Evolutionary conservation across 2,888 invertebrate genomes (phyloP).

Genomic region (Melanostoma mellinum): DNA sequence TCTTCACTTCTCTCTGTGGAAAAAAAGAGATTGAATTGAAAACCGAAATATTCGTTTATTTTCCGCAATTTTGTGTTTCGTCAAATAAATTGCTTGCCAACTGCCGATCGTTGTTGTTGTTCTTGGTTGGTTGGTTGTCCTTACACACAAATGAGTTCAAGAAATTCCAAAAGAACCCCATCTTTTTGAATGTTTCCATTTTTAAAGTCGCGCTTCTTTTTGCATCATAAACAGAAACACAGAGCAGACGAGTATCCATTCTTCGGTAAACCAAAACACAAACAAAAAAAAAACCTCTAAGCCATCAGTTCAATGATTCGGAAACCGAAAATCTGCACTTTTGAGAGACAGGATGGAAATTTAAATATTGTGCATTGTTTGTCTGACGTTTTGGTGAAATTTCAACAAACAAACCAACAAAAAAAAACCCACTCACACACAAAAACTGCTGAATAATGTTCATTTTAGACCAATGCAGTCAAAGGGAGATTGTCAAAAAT

Average conservation of each 20-base stretch:
- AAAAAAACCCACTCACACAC: slow-evolving; percentile 56
- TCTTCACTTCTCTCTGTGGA: slow-evolving; percentile 37
- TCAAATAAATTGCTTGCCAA: slow-evolving; percentile 68
- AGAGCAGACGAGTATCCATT: slow-evolving; percentile 21
- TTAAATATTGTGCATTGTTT: slow-evolving; percentile 73
- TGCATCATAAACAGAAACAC: slow-evolving; percentile 39
- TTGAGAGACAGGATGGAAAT: slow-evolving; percentile 78
- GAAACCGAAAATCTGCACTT: slow-evolving; percentile 80
- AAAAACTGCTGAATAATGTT: slow-evolving; percentile 61
- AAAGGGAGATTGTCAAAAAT: slow-evolving; percentile 60
- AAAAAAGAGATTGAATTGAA: slow-evolving; percentile 39
- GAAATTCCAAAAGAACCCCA: slow-evolving; percentile 37
- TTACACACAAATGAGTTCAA: slow-evolving; percentile 50
- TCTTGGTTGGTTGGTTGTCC: background rate
- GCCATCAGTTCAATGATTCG: slow-evolving; percentile 78
- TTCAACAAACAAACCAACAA: slow-evolving; percentile 46
- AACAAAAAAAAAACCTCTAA: background rate
- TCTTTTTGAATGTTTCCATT: slow-evolving; percentile 12
- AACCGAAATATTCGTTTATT: slow-evolving; percentile 64
- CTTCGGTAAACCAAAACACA: background rate
- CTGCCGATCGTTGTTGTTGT: background rate
- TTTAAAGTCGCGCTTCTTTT: slow-evolving; percentile 30
- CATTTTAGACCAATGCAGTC: slow-evolving; percentile 39
- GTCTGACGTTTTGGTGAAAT: slow-evolving; percentile 55
- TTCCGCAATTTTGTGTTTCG: slow-evolving; percentile 72